Evolutionary conservation across 1,140 invertebrate species (phyloP), one percentile per base, ranked within the genome.

Genomic region (Hycleus cichorii): DNA sequence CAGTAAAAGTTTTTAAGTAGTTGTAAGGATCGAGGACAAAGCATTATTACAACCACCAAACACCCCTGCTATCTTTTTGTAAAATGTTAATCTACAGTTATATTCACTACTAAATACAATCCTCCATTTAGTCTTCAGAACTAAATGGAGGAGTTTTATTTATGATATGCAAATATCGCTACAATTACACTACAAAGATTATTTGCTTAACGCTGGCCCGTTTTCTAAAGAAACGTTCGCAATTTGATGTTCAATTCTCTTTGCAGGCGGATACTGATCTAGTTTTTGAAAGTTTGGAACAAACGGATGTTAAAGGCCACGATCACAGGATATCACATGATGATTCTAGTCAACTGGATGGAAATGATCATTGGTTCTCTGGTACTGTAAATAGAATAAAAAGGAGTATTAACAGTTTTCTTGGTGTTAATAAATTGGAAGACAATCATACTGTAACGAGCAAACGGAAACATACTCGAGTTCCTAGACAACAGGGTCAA

Each of bases 241-340:
- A 49, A 49, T 39, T 25, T 49, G 6, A 25, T 4, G 32, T 1
- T 18, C 1, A 18, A 18, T 50, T 55, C 50, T 53, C 58, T 7
- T 60, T 59, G 32, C 64, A 72, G 72, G 61, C 62, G 42, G 69
- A 72, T 45, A 57, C 66, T 44, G 72, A 74, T 58, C 56, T 74
- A 64, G 64, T 72, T 48, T 72, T 74, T 51, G 72, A 74, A 49
- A 69, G 59, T 55, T 64, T 70, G 64, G 69, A 69, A 46, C 39
- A 57, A 62, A 59, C 60, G 53, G 64, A 68, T 60, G 47, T 58
- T 59, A 47, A 48, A 62, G 50, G 32, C 47, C 39, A 59, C 39
- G 55, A 63, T 52, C 59, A 62, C 47, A 65, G 62, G 49, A 59
- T 65, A 67, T 53, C 57, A 58, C 59, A 58, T 42, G 53, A 60